Conservation (phyloP, 2,797 vertebrate species). For the Gymnothorax reevesii region DNA sequence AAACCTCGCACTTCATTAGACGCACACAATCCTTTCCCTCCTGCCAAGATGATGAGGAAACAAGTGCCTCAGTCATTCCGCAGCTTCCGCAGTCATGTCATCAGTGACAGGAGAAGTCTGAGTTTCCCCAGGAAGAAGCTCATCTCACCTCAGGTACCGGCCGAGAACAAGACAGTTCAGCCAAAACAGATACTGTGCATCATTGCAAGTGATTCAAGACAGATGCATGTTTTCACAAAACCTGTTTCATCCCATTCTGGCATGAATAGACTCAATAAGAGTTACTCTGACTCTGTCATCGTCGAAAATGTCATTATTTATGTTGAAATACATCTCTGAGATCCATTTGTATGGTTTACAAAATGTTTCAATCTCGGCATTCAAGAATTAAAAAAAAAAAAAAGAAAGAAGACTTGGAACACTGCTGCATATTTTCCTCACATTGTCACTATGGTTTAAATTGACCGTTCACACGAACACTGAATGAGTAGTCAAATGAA, state of each 20-base stretch:
- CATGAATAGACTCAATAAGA: no score
- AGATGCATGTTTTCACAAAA: no score
- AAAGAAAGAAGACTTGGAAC: neutral
- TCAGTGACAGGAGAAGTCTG: neutral
- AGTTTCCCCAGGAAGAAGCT: neutral
- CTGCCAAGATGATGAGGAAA: neutral
- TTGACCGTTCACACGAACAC: neutral
- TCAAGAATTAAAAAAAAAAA: neutral
- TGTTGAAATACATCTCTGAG: neutral
- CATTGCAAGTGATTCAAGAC: neutral
- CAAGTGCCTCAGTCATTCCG: neutral
- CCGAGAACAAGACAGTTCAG: neutral
- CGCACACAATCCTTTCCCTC: neutral
- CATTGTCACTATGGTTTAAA: constrained; percentile 15
- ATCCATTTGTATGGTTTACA: neutral
- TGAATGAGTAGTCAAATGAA: neutral
- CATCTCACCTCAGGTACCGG: neutral
- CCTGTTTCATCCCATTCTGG: no score
- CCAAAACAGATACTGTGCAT: neutral
- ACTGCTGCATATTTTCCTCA: neutral
- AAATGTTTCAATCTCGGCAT: neutral
- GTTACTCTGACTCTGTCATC: no score
- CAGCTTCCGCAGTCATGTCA: neutral
- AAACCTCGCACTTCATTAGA: neutral
- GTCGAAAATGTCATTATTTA: no score